Conservation (phyloP, 2,113 vertebrate species). For the Cyphomyrus plagiostoma region DNA sequence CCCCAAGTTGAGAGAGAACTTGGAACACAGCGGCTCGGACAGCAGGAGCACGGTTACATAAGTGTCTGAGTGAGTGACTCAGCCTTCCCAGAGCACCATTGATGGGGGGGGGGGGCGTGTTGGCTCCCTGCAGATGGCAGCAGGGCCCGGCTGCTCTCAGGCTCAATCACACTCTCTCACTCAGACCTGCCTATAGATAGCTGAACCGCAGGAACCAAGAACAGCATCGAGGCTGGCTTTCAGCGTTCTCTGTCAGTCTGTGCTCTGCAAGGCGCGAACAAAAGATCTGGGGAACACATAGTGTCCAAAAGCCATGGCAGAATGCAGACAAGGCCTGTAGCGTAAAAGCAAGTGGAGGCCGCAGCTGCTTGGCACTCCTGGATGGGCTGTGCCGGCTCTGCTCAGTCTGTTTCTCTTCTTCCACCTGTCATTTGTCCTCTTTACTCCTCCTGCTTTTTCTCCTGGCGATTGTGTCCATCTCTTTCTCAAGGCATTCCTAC, state of each 20-base stretch:
- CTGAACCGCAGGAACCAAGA: background rate
- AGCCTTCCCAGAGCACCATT: background rate
- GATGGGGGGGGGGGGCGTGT: background rate
- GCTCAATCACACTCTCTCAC: background rate
- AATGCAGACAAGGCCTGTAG: background rate
- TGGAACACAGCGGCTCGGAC: background rate
- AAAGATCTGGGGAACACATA: background rate
- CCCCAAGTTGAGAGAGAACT: background rate
- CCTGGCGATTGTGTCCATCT: background rate
- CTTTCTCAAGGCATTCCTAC: background rate
- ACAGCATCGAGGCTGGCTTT: background rate
- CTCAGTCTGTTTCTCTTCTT: background rate
- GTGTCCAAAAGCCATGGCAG: background rate
- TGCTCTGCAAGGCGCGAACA: background rate
- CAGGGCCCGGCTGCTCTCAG: background rate
- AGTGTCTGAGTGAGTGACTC: background rate
- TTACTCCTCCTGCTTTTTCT: background rate
- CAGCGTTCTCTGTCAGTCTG: background rate
- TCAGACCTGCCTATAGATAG: background rate
- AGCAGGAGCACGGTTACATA: background rate
- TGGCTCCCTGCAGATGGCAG: background rate
- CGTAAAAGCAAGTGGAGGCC: background rate
- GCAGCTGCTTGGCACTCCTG: background rate
- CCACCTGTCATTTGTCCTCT: background rate
- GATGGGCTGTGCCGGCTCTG: background rate